These are phyloP conservation scores for Zootoca vivipara DNA, from an alignment of 2,113 vertebrate genomes.

Conservation along the genomic window DNA sequence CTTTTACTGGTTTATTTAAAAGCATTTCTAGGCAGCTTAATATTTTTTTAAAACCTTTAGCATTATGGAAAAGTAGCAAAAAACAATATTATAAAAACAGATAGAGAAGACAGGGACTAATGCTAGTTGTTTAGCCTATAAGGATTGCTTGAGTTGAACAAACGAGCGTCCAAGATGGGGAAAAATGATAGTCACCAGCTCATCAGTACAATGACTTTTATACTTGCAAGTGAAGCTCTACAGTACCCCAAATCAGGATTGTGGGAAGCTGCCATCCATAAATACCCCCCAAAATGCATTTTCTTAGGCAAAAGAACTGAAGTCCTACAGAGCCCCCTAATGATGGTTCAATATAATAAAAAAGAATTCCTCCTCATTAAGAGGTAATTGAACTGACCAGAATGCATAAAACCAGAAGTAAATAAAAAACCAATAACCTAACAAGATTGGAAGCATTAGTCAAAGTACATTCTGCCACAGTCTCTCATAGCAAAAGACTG, in stretches of 20 bases:
- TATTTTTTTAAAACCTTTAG: no score
- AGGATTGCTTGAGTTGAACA: background rate
- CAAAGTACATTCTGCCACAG: background rate
- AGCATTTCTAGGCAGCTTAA: no score
- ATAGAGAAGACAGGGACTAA: background rate
- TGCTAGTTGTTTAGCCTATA: background rate
- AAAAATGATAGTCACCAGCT: background rate
- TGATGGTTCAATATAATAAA: slow-evolving; percentile 33
- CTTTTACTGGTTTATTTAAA: background rate
- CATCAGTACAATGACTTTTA: background rate
- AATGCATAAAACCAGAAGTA: background rate
- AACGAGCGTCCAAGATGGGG: background rate
- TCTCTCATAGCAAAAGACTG: background rate
- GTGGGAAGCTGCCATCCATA: background rate
- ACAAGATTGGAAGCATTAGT: background rate
- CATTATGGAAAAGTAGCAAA: no score
- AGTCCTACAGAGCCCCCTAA: slow-evolving; percentile 19
- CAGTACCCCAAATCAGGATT: background rate
- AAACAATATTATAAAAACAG: no score
- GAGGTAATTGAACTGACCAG: background rate
- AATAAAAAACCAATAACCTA: background rate
- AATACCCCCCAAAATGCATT: background rate
- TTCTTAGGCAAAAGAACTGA: background rate
- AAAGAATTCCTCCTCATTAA: background rate
- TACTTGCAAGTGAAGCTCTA: background rate